phyloP scores from a whole-genome alignment of 2,797 vertebrate species.

The Enteromius treurensis region DNA sequence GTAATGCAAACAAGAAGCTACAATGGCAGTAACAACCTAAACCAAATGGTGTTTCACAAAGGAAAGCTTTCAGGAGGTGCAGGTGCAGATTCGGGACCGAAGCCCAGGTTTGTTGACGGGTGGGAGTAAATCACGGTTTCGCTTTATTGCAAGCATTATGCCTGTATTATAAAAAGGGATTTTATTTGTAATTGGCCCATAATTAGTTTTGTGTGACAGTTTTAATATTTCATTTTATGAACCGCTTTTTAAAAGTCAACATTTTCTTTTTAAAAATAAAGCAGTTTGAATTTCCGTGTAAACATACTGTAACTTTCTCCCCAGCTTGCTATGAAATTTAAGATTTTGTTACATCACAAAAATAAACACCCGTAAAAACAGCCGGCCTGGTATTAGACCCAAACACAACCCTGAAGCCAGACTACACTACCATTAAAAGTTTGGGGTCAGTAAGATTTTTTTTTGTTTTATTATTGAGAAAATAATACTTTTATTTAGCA shows the following conservation, averaged over 20 bases:
- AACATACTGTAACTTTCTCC: neutral
- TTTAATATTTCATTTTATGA: neutral
- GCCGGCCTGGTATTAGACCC: neutral
- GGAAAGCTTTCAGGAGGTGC: constrained; percentile 1
- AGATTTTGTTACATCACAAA: neutral
- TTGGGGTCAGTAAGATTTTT: neutral
- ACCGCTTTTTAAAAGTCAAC: constrained; percentile 1
- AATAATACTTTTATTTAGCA: neutral
- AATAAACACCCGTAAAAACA: neutral
- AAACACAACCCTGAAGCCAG: neutral
- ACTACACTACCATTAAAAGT: neutral
- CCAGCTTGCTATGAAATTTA: neutral
- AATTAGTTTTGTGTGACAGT: neutral
- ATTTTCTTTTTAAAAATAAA: neutral
- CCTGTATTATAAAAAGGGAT: neutral
- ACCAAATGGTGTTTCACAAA: constrained; percentile 27
- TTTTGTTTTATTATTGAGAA: neutral
- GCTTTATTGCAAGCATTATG: constrained; percentile 6
- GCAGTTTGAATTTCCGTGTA: neutral
- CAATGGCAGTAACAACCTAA: neutral
- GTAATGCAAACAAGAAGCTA: constrained; percentile 4
- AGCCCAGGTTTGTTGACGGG: neutral
- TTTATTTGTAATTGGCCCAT: neutral
- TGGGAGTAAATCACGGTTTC: neutral
- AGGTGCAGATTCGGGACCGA: constrained; percentile 26